Percentiles rank a stretch among this genome's conserved stretches.
Conservation (phyloP, 2,113 vertebrate genomes). For the Psittacula cyanocephala region DNA sequence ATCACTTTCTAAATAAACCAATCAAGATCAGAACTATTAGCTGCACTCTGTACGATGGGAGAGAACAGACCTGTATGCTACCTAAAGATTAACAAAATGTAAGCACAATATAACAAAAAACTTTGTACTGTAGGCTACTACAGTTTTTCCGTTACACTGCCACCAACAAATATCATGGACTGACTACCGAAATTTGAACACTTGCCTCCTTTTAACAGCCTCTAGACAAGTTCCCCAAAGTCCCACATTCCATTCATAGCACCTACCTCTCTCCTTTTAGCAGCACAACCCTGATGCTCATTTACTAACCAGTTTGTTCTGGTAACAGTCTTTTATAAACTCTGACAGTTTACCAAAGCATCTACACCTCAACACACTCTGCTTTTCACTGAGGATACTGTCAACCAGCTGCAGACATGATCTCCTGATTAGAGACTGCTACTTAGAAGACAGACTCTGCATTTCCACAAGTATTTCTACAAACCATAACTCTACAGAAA, state of each 20-base stretch:
- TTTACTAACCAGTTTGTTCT: rapidly evolving
- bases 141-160: background rate
- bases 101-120: background rate
- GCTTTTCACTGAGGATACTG: background rate
- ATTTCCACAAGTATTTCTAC: background rate
- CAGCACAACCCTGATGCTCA: rapidly evolving
- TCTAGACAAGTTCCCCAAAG: background rate
- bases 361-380: background rate
- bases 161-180: background rate
- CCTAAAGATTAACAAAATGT: background rate
- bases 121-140: background rate
- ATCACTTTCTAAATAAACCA: background rate
- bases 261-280: background rate
- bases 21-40: background rate
- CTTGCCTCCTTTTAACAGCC: background rate
- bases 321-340: background rate
- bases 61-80: rapidly evolving
- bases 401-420: background rate
- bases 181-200: background rate
- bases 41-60: background rate
- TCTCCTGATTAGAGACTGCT: background rate
- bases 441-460: background rate
- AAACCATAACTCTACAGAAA: background rate
- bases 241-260: rapidly evolving
- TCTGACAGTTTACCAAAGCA: background rate